Evolutionary conservation across 1,140 invertebrate genomes (phyloP), one percentile per base, ranked within the genome.

Genomic region (Eurosta solidaginis): DNA sequence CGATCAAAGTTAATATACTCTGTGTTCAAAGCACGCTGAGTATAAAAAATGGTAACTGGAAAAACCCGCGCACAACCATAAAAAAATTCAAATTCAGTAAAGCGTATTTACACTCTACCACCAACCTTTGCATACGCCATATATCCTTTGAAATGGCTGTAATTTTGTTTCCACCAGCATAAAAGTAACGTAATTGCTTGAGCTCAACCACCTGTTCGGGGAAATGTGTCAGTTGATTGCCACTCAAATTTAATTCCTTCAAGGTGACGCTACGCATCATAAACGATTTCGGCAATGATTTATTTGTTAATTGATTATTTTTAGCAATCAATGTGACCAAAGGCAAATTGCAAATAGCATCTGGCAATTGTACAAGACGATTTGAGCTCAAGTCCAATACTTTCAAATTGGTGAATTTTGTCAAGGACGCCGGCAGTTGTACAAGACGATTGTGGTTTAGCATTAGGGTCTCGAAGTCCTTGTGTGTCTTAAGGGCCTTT

Each of bases 321-420:
- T 95, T 96, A 0, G 94, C 94, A 22, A 96, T 92, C 0, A 99
- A 88, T 20, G 91, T 93, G 33, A 90, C 86, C 27, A 97, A 87
- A 7, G 93, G 92, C 79, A 91, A 86, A 33, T 92, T 89, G 20
- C 97, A 90, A 59, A 94, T 90, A 17, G 84, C 84, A 78, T 96
- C 93, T 2, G 95, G 93, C 29, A 98, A 88, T 59, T 88, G 88
- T 9, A 89, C 92, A 2, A 98, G 85, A n/a, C 92, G 91, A 88
- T 98, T 98, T 80, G 93, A 94, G 81, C 96, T 97, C 20, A 98
- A 87, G 87, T 98, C 96, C 77, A 98, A 87, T 20, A 92, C 91
- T 83, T 91, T 92, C 33, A 95, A 88, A 84, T 93, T 93, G 76
- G 82, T 88, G 85, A 95, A 95, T 80, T 89, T 91, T 47, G 88